Evolutionary conservation across 2,113 vertebrate species (phyloP), one percentile per base, ranked within the genome.

Genomic region (Nesoenas mayeri): DNA sequence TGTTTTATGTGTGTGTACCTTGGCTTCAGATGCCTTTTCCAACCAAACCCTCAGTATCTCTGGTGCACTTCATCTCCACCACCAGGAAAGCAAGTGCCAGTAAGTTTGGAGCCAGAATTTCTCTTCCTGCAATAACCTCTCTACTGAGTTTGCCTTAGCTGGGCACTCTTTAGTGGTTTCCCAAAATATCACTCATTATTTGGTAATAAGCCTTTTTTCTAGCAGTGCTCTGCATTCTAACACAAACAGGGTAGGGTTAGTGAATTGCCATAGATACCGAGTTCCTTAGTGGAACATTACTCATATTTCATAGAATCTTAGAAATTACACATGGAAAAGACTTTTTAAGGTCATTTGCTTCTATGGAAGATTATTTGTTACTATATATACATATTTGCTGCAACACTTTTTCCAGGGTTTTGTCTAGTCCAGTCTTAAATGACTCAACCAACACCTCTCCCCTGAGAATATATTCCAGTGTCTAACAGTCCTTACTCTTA

Each of bases 261-360:
- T 54, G 53, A 74, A 89, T 92, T 74, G 56, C 88, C 86, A 57
- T 7, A 74, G 88, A 65, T 71, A 83, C 85, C 26, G 40, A 89
- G 34, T 88, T 74, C 65, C 72, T 95, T 54, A 80, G 54, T 54
- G 67, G 71, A 93, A 66, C 47, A 53, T 96, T 67, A 75, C 56
- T 96, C 91, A 72, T 85, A 24, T 95, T 97, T 92, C 53, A 74
- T 24, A 81, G 64, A 72, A 16, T 78, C 36, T 32, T 70, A 92
- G 75, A 85, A 87, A 80, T 78, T 67, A 47, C 7, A 28, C 25
- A 78, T 89, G 95, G 73, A 87, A 95, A 93, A 94, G 88, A 61
- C 62, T 57, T 92, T 95, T 56, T 66, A 70, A 72, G 90, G 88
- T 86, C n/a, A 67, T 82, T 94, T 91, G 26, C 80, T 95, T 89